Evolutionary conservation across 2,888 invertebrate genomes (phyloP).

Genomic region (Diaprepes abbreviatus): DNA sequence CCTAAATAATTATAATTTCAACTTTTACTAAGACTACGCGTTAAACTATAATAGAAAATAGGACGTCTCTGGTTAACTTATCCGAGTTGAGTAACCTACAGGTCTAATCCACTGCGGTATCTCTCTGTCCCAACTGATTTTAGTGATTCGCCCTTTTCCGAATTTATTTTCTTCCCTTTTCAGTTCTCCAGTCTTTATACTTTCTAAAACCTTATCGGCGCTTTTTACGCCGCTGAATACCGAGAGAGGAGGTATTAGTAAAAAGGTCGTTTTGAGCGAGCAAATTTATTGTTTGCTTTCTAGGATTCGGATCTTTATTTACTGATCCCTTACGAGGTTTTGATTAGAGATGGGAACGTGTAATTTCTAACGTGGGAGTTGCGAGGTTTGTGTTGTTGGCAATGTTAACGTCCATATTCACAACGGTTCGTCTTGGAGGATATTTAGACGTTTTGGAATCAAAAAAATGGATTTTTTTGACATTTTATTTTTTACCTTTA

Average conservation of each 20-base stretch:
- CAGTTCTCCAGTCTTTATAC: conserved; percentile 33
- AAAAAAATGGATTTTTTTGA: too few species aligned
- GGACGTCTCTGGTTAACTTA: conserved; percentile 12
- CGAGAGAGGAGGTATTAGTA: conserved; percentile 22
- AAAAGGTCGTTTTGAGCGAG: conserved; percentile 25
- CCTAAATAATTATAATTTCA: too few species aligned
- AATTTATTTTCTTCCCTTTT: conserved; percentile 37
- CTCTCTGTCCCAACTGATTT: conserved; percentile 33
- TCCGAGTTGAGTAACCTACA: not conserved
- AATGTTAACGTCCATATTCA: too few species aligned
- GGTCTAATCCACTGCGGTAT: conserved; percentile 33
- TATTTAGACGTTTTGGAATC: too few species aligned
- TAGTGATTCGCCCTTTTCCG: conserved; percentile 22
- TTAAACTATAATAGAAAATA: too few species aligned
- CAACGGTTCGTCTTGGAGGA: too few species aligned
- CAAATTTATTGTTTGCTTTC: conserved; percentile 29
- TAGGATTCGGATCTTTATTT: conserved; percentile 14
- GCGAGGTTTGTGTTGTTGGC: too few species aligned
- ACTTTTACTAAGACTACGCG: too few species aligned
- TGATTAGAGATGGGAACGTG: too few species aligned
- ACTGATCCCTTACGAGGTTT: not conserved
- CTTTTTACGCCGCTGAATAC: conserved; percentile 27
- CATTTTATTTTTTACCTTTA: too few species aligned
- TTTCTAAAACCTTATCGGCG: conserved; percentile 35
- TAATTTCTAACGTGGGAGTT: too few species aligned